Base-by-base conservation (phyloP, 1,140 invertebrate species). In the Argopecten irradians region DNA sequence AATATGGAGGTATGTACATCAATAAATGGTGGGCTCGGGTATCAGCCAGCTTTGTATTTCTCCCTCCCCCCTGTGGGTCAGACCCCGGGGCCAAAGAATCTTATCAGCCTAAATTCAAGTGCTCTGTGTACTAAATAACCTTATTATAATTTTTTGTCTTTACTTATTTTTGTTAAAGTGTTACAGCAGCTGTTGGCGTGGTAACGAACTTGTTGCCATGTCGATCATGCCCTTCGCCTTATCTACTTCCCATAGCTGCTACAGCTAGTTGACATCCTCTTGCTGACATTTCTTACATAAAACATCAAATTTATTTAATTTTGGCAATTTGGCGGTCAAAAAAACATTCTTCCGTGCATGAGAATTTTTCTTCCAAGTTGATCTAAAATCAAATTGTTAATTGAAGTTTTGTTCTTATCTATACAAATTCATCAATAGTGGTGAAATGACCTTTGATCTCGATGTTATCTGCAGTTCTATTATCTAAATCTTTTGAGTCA, bases 121-220 rank as follows among this genome's bases (percentile, higher is more conserved):
- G 55, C 55, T 71, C 16, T 28, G 22, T 71, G 55, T 71, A 71
- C 55, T 71, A 71, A 71, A 71, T 71, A 71, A 71, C 55, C 55
- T 71, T 71, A 71, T 71, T 71, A 71, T 71, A 71, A 71, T 71
- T 71, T 71, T 71, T 71, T 71, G 55, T 71, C 55, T 71, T 71
- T 71, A 22, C 55, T 28, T n/a, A 71, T 71, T 71, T 71, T 71
- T 71, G 55, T 71, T 71, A 28, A 71, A 71, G 55, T 71, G 55
- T 71, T 71, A n/a, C 55, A 71, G 55, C 55, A 71, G 55, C 55
- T 71, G 55, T 71, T 71, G 55, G 55, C 55, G 55, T 71, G 55
- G 55, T 71, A 71, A 71, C 55, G 55, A 71, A 71, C 55, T 71
- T 71, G 55, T 71, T 71, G 55, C 55, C 55, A 71, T 71, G 55